Evolutionary conservation across 2,888 invertebrate species (phyloP).

Genomic region (Neuroscelio doddi): DNA sequence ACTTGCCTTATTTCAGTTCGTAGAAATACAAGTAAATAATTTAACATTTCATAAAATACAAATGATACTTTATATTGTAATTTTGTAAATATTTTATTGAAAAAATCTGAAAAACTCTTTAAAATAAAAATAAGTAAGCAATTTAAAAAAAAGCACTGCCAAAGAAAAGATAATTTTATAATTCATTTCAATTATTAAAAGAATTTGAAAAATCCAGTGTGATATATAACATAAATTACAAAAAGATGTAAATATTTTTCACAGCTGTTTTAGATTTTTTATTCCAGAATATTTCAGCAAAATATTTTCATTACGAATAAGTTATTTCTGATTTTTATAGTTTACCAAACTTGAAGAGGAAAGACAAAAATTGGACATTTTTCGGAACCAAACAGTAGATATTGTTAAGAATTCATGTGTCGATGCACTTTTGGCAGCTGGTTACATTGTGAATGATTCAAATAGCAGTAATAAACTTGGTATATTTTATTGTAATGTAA

Average conservation of each 20-base stretch:
- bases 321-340: slow-evolving; percentile 65
- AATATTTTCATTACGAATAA: too few relatives aligned
- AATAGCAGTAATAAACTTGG: slow-evolving; percentile 68
- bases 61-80: not conserved
- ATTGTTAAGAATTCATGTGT: slow-evolving; percentile 82
- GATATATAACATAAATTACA: too few relatives aligned
- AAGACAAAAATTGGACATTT: slow-evolving; percentile 70
- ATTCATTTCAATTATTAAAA: too few relatives aligned
- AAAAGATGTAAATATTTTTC: too few relatives aligned
- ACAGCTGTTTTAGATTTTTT: too few relatives aligned
- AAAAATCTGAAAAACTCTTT: too few relatives aligned
- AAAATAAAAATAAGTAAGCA: too few relatives aligned
- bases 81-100: too few relatives aligned
- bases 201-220: too few relatives aligned
- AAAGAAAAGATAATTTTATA: too few relatives aligned
- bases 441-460: slow-evolving; percentile 85
- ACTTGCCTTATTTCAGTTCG: slow-evolving; percentile 79
- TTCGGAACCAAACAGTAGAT: slow-evolving; percentile 74
- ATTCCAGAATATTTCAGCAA: too few relatives aligned
- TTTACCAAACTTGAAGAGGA: slow-evolving; percentile 72
- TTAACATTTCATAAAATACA: not conserved
- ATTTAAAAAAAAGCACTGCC: too few relatives aligned
- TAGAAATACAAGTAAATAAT: slow-evolving; percentile 78
- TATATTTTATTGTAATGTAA: slow-evolving; percentile 29
- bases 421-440: slow-evolving; percentile 81